Evolutionary conservation across 2,888 invertebrate species (phyloP).

Genomic region (Catocala fraxini): DNA sequence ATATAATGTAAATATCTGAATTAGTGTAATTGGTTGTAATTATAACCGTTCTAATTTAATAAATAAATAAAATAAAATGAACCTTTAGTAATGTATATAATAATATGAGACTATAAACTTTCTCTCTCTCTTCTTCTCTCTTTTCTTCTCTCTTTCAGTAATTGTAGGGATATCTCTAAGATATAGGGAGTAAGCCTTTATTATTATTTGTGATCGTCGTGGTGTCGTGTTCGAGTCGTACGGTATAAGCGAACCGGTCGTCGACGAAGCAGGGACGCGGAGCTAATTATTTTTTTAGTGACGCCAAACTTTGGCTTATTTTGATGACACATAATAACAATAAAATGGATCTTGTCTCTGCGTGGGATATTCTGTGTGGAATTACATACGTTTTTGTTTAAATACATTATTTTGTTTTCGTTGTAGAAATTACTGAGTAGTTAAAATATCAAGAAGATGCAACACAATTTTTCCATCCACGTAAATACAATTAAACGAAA

Average conservation of each 20-base stretch:
- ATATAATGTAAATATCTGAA: too few relatives aligned
- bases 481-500: constrained; percentile 16
- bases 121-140: too few relatives aligned
- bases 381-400: constrained; percentile 46
- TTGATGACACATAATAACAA: constrained; percentile 79
- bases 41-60: too few relatives aligned
- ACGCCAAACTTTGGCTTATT: constrained; percentile 64
- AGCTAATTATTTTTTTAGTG: constrained; percentile 76
- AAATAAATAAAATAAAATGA: too few relatives aligned
- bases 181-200: too few relatives aligned
- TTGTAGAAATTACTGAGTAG: constrained; percentile 34
- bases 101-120: too few relatives aligned
- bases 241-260: constrained; percentile 37
- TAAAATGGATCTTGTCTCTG: constrained; percentile 56
- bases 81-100: too few relatives aligned
- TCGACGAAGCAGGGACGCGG: constrained; percentile 51
- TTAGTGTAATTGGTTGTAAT: too few relatives aligned
- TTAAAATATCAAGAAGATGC: constrained; percentile 30
- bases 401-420: too few relatives aligned
- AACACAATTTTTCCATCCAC: background rate
- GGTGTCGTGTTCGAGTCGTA: constrained; percentile 20
- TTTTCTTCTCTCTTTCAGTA: too few relatives aligned
- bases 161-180: too few relatives aligned
- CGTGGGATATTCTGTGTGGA: constrained; percentile 58
- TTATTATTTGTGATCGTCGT: too few relatives aligned